Evolutionary conservation across 2,888 invertebrate species (phyloP), one percentile per base, ranked within the genome.

Genomic region (Chironomus riparius): DNA sequence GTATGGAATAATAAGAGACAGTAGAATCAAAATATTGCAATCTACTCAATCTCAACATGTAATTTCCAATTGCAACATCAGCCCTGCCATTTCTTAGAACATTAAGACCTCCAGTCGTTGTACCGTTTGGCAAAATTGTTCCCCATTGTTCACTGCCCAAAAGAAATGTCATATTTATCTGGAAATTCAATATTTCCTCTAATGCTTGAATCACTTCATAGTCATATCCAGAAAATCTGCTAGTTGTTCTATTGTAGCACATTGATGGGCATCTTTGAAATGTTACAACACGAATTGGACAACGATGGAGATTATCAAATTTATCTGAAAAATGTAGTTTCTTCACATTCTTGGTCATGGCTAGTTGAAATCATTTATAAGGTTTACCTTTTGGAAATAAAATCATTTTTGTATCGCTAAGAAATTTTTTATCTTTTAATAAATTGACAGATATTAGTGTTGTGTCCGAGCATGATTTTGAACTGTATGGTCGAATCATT

Each of bases 21-120:
- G 22, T 24, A 50, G 18, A 50, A 13, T 18, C 61, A 18, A 72
- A 28, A 62, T 10, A 15, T 21, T 21, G 15, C 10, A 47, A 15
- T 18, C 69, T 47, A 47, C 18, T 47, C 18, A 4, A 7, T 18
- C 24, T 28, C 61, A 72, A 50, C 21, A 38, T 15, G 12, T 72
- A 72, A 56, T 28, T 56, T 56, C 72, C 72, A 22, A 72, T 72
- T 2, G 12, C 38, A 28, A 72, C 15, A 15, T 72, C 72, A 15
- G 38, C 72, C 0, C 38, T 13, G 4, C 38, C 38, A 13, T 15
- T 7, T 4, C n/a, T 12, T 22, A 72, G 5, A 4, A n/a, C 15
- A 28, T 6, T 18, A 10, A 72, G 24, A n/a, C 50, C 72, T 18
- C 61, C 72, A 10, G 72, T 61, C 3, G 15, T 3, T 10, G 50